These are phyloP conservation scores for Oophaga pumilio DNA, from an alignment of 2,113 vertebrate species.

Conservation along the genomic window DNA sequence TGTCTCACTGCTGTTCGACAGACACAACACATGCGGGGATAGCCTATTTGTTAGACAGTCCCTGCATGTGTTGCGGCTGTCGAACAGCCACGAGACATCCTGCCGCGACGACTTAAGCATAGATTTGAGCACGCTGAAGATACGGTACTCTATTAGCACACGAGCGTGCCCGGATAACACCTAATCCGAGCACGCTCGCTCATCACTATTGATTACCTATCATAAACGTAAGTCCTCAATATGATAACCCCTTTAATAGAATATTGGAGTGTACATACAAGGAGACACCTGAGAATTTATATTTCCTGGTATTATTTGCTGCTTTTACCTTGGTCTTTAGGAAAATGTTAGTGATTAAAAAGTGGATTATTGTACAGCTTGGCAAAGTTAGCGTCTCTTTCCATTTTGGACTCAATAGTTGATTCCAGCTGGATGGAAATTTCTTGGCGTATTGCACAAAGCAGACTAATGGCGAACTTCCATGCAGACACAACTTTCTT, in stretches of 20 bases:
- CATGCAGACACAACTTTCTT: background rate
- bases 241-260: background rate
- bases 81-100: too few species aligned
- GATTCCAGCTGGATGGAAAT: constrained; percentile 21
- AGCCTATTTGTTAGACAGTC: too few species aligned
- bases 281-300: background rate
- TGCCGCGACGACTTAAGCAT: too few species aligned
- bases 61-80: too few species aligned
- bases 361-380: background rate
- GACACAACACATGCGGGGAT: too few species aligned
- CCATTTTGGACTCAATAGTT: constrained; percentile 19
- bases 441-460: background rate
- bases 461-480: background rate
- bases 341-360: background rate
- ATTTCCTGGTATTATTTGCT: background rate
- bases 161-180: too few species aligned
- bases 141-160: too few species aligned
- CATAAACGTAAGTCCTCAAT: too few species aligned
- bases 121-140: too few species aligned
- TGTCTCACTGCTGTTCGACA: too few species aligned
- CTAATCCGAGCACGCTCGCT: too few species aligned
- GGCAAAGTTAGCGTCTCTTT: background rate
- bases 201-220: too few species aligned
- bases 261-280: background rate
- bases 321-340: background rate